Percentiles rank a stretch among this genome's conserved stretches.
Conservation (phyloP, 2,113 vertebrate species). For the Dolichallabes microphthalmus region DNA sequence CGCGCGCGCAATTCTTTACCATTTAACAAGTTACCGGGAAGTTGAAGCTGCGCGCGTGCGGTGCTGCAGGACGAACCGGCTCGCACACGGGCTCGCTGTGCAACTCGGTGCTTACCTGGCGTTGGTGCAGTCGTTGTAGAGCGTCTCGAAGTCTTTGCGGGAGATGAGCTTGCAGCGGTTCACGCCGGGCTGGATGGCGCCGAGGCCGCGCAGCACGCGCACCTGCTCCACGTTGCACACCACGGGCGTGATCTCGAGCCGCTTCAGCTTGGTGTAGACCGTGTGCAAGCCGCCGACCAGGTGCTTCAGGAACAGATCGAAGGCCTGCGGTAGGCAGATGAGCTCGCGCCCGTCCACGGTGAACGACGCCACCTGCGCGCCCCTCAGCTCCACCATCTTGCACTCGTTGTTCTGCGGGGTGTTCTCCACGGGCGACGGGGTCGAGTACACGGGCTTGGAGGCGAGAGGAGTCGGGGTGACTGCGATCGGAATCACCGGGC, state of each 20-base stretch:
- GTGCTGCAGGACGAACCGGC: neutral
- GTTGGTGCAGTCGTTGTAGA: slow-evolving; percentile 98
- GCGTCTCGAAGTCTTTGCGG: slow-evolving; percentile 96
- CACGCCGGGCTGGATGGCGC: slow-evolving; percentile 95
- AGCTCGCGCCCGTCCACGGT: slow-evolving; percentile 96
- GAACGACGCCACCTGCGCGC: slow-evolving; percentile 97
- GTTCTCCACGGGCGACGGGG: slow-evolving; percentile 96
- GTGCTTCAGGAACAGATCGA: slow-evolving; percentile 99
- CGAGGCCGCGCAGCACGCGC: slow-evolving; percentile 93
- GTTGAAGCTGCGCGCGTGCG: slow-evolving; percentile 1
- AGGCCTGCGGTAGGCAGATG: slow-evolving; percentile 97
- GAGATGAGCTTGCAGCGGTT: slow-evolving; percentile 99
- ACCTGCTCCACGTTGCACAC: slow-evolving; percentile 99
- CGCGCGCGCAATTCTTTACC: neutral
- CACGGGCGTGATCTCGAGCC: slow-evolving; percentile 96
- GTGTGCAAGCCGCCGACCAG: slow-evolving; percentile 97
- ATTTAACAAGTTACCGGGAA: neutral
- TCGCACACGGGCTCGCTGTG: neutral
- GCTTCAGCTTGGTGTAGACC: slow-evolving; percentile 98
- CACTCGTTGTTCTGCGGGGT: slow-evolving; percentile 99
- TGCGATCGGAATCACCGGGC: slow-evolving; percentile 76
- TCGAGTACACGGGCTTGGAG: slow-evolving; percentile 95
- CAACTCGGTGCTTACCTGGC: slow-evolving; percentile 77
- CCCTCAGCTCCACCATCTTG: slow-evolving; percentile 96
- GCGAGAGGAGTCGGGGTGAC: slow-evolving; percentile 63